A percentile compares a stretch with the other conserved stretches of the same genome.
These are phyloP conservation scores for Paracyclopina nana DNA, from an alignment of 1,140 invertebrate species.

Conservation along the genomic window DNA sequence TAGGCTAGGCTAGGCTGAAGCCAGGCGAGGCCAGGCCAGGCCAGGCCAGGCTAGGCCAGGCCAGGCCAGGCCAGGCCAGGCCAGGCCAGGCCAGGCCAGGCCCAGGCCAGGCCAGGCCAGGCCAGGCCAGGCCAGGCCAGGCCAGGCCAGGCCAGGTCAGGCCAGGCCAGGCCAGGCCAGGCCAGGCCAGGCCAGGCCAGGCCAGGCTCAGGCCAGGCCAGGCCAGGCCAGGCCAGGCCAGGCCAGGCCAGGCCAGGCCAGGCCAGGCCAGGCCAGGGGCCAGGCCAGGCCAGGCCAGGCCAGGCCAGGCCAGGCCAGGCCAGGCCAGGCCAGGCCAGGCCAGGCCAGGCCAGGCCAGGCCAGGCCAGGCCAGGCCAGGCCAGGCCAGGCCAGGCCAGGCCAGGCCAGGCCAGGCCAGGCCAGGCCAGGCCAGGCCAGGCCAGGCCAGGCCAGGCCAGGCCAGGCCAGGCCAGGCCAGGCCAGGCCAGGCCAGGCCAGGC, in stretches of 20 bases:
- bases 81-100: slow-evolving; percentile 21
- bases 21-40: slow-evolving; percentile 21
- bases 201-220: slow-evolving; percentile 21
- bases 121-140: slow-evolving; percentile 20
- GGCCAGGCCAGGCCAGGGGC: slow-evolving; percentile 19
- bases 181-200: slow-evolving; percentile 21
- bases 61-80: slow-evolving; percentile 21
- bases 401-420: slow-evolving; percentile 19
- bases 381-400: slow-evolving; percentile 19
- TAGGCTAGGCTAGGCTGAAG: slow-evolving; percentile 21
- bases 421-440: slow-evolving; percentile 18
- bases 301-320: slow-evolving; percentile 21
- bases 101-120: slow-evolving; percentile 21
- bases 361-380: slow-evolving; percentile 19
- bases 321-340: slow-evolving; percentile 21
- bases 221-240: slow-evolving; percentile 21
- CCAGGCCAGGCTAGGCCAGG: slow-evolving; percentile 20
- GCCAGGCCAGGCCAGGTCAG: slow-evolving; percentile 19
- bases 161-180: slow-evolving; percentile 21
- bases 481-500: slow-evolving; percentile 21
- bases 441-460: slow-evolving; percentile 19
- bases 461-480: slow-evolving; percentile 19
- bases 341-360: slow-evolving; percentile 21
- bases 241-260: slow-evolving; percentile 21
- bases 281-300: slow-evolving; percentile 21